These are phyloP conservation scores for Meloidogyne floridensis DNA, from an alignment of 1,140 invertebrate genomes.

Conservation along the genomic window DNA sequence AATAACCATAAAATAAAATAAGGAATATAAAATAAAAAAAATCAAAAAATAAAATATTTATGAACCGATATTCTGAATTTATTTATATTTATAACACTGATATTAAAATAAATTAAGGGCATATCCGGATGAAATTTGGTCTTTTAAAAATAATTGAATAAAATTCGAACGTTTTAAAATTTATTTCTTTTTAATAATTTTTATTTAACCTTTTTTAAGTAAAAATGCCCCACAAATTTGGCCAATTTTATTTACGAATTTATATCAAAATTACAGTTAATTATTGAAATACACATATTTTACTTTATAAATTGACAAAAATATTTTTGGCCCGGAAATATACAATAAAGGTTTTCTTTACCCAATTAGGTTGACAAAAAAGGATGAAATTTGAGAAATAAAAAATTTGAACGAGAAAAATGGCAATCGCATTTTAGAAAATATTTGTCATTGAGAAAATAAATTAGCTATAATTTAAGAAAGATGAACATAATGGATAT, in stretches of 20 bases:
- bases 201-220: background rate
- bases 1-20: no score
- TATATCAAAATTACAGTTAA: slow-evolving; percentile 8
- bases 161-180: background rate
- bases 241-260: background rate
- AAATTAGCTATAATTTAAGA: background rate
- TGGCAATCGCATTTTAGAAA: background rate
- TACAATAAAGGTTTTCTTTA: background rate
- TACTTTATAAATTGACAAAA: background rate
- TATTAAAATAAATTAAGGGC: no score
- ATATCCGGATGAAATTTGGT: no score
- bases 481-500: background rate
- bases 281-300: background rate
- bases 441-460: background rate
- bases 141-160: background rate
- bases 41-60: no score
- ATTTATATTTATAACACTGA: no score
- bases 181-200: background rate
- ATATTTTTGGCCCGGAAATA: background rate
- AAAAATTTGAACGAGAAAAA: background rate
- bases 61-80: no score
- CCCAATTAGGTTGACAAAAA: background rate
- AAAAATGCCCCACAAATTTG: background rate
- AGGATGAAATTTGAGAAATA: background rate
- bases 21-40: no score